Evolutionary conservation across 2,888 invertebrate species (phyloP).

Genomic region (Drosophila colorata): DNA sequence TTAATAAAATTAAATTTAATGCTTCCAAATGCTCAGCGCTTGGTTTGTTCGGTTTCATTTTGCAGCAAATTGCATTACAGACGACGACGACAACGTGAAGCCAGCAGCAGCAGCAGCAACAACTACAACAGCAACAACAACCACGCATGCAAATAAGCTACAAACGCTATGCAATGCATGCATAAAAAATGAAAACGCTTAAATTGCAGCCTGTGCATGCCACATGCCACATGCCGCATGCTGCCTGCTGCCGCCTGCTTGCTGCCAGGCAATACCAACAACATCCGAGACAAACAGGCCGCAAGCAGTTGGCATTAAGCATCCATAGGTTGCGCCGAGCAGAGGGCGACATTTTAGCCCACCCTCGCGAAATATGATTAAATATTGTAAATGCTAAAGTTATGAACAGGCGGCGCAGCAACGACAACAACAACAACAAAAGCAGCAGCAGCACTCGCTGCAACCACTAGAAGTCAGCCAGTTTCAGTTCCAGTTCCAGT

Average conservation of each 20-base stretch:
- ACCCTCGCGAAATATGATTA: slow-evolving; percentile 69
- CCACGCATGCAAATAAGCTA: slow-evolving; percentile 77
- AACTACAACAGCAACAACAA: slow-evolving; percentile 46
- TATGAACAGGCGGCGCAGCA: slow-evolving; percentile 24
- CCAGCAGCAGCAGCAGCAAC: slow-evolving; percentile 22
- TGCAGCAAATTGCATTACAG: slow-evolving; percentile 76
- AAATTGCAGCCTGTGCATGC: slow-evolving; percentile 56
- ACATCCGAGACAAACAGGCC: slow-evolving; percentile 21
- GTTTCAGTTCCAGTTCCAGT: background rate
- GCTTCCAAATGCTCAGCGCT: slow-evolving; percentile 68
- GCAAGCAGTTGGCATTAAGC: slow-evolving; percentile 43
- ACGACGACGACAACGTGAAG: slow-evolving; percentile 21
- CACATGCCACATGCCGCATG: slow-evolving; percentile 32
- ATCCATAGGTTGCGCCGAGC: slow-evolving; percentile 49
- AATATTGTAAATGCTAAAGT: slow-evolving; percentile 79
- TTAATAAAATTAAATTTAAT: slow-evolving; percentile 80
- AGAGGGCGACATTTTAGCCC: slow-evolving; percentile 36
- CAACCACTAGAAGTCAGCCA: slow-evolving; percentile 5
- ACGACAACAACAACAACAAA: slow-evolving; percentile 6
- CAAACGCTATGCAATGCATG: slow-evolving; percentile 77
- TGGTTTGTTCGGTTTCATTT: slow-evolving; percentile 69
- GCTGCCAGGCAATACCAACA: slow-evolving; percentile 10
- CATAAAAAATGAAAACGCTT: slow-evolving; percentile 74
- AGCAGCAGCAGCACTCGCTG: slow-evolving; percentile 11
- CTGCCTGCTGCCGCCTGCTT: slow-evolving; percentile 23